These are phyloP conservation scores for Mohoua ochrocephala DNA, from an alignment of 2,113 vertebrate species.

Conservation along the genomic window DNA sequence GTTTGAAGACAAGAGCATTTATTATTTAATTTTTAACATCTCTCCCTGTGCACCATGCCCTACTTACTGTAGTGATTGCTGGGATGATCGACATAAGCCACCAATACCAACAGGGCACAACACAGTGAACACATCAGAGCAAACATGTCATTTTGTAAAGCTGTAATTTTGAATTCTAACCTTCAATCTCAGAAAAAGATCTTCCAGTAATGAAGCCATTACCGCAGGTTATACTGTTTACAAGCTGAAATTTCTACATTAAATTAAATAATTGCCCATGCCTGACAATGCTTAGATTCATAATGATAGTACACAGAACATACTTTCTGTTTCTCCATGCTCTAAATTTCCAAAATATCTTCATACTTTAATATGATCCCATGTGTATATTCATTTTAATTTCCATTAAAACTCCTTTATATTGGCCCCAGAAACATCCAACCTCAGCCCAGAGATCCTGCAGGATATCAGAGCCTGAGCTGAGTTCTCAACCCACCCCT, in stretches of 20 bases:
- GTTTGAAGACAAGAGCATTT: neutral
- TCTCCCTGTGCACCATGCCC: neutral
- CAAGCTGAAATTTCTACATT: neutral
- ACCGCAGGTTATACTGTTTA: neutral
- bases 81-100: neutral
- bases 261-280: neutral
- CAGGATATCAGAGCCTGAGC: neutral
- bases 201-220: neutral
- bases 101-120: neutral
- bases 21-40: neutral
- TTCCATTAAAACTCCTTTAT: neutral
- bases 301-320: neutral
- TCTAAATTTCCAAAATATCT: neutral
- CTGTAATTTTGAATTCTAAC: constrained; percentile 17
- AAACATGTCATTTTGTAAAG: neutral
- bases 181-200: constrained; percentile 26
- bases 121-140: neutral
- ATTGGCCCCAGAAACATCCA: neutral
- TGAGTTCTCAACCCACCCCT: neutral
- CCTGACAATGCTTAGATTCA: neutral
- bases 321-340: neutral
- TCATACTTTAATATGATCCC: neutral
- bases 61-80: neutral
- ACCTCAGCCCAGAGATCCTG: neutral
- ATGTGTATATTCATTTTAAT: neutral